Percentiles rank a stretch among this genome's conserved stretches.
phyloP scores from a whole-genome alignment of 2,113 vertebrate species.

The Labeo rohita region DNA sequence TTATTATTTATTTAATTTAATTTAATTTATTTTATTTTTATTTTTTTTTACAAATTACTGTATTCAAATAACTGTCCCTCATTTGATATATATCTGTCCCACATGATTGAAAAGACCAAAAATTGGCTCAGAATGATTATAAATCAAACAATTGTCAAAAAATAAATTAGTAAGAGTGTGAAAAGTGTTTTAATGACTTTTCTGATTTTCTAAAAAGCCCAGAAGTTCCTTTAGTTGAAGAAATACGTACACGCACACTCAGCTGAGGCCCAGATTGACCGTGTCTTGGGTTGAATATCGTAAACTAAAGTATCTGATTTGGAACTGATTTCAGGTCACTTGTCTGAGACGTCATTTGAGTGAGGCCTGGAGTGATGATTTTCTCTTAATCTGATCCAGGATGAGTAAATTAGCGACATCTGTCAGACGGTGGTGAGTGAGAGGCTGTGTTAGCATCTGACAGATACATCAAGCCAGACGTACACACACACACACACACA shows the following conservation, averaged over 20 bases:
- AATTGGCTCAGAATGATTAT: not conserved
- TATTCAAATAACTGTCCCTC: not conserved
- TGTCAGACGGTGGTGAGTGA: constrained; percentile 73
- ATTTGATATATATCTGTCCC: too few relatives aligned
- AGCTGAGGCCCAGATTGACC: not conserved
- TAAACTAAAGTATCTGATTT: not conserved
- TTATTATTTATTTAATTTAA: not conserved
- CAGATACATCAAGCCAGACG: constrained; percentile 54
- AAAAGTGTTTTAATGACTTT: not conserved
- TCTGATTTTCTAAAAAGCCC: not conserved
- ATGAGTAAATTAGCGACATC: constrained; percentile 63
- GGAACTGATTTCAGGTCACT: constrained; percentile 21
- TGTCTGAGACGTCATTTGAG: not conserved
- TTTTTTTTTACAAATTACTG: not conserved
- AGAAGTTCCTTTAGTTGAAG: not conserved
- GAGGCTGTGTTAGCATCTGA: constrained; percentile 68
- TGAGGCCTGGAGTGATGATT: not conserved
- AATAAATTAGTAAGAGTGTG: too few relatives aligned
- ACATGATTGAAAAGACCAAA: not conserved
- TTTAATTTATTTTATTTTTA: too few relatives aligned
- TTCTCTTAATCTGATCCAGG: constrained; percentile 37
- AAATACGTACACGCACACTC: not conserved
- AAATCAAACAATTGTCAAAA: not conserved
- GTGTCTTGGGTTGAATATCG: not conserved
- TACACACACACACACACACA: constrained; percentile 10